phyloP scores from a whole-genome alignment of 2,888 invertebrate genomes.

The Mesorhabditis spiculigera region DNA sequence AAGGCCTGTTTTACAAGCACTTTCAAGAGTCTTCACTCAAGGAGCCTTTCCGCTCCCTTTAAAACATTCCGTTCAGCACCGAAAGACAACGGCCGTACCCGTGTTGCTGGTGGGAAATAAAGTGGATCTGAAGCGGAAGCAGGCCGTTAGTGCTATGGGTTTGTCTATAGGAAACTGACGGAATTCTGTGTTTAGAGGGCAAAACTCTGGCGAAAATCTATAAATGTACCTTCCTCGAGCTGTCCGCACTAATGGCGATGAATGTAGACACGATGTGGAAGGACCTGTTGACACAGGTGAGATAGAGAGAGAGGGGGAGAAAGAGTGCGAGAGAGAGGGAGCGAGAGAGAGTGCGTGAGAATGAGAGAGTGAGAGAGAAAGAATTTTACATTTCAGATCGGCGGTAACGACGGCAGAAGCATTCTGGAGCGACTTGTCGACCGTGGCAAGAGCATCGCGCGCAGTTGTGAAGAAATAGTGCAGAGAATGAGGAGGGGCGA shows the following conservation, averaged over 20 bases:
- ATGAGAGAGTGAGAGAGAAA: not conserved
- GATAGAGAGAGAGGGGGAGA: not conserved
- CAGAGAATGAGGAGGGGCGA: constrained; percentile 14
- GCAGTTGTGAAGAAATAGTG: constrained; percentile 50
- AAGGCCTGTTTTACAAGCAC: too few species aligned
- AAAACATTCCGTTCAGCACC: not conserved
- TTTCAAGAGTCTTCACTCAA: too few species aligned
- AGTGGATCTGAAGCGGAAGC: constrained; percentile 51
- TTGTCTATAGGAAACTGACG: constrained; percentile 3
- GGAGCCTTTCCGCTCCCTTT: not conserved
- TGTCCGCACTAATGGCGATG: constrained; percentile 45
- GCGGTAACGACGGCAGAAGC: constrained; percentile 12
- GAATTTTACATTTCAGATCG: not conserved
- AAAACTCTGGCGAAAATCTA: constrained; percentile 52
- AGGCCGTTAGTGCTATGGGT: constrained; percentile 48
- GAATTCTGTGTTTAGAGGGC: constrained; percentile 39
- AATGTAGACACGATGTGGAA: constrained; percentile 48
- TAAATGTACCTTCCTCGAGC: constrained; percentile 49
- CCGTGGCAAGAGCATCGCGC: constrained; percentile 44
- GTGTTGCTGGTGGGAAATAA: constrained; percentile 50
- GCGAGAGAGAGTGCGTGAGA: not conserved
- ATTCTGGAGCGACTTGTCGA: constrained; percentile 36
- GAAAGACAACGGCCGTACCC: not conserved
- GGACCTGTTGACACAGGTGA: constrained; percentile 31
- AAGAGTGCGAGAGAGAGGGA: not conserved